A percentile compares a stretch with the other conserved stretches of the same genome.
These are phyloP conservation scores for Budorcas taxicolor DNA, from an alignment of 2,113 vertebrate species.

Conservation along the genomic window DNA sequence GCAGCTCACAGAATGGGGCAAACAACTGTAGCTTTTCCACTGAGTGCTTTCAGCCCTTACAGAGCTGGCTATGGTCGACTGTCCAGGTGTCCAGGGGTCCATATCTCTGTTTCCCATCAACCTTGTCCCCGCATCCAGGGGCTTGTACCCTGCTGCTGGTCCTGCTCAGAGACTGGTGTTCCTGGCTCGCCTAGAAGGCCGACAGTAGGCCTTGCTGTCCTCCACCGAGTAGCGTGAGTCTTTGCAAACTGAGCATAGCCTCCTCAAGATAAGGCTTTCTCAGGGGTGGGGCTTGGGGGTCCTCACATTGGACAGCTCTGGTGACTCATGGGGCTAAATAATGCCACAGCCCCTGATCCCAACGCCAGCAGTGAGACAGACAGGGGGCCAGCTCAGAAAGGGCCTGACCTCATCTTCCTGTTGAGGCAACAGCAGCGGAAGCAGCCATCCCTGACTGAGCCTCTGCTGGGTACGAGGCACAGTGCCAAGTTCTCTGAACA, in stretches of 20 bases:
- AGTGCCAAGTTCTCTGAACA: background rate
- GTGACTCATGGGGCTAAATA: background rate
- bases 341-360: accelerated
- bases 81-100: background rate
- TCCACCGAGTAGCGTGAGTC: accelerated
- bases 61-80: background rate
- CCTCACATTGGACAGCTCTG: background rate
- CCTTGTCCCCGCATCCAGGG: accelerated
- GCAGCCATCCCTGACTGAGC: background rate
- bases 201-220: background rate
- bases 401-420: background rate
- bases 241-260: background rate
- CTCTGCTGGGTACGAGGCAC: background rate
- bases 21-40: background rate
- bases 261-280: background rate
- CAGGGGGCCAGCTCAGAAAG: background rate
- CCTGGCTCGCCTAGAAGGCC: accelerated
- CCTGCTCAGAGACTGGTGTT: background rate
- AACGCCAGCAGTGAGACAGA: background rate
- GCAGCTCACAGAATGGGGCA: accelerated
- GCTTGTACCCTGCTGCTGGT: background rate
- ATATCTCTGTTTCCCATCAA: accelerated
- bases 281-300: too few species aligned
- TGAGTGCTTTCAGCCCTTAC: background rate
- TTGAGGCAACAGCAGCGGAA: background rate